A percentile compares a stretch with the other conserved stretches of the same genome.
Evolutionary conservation across 92 coral and sea anemone genomes (phyloP).

Genomic region (Palythoa grandis): DNA sequence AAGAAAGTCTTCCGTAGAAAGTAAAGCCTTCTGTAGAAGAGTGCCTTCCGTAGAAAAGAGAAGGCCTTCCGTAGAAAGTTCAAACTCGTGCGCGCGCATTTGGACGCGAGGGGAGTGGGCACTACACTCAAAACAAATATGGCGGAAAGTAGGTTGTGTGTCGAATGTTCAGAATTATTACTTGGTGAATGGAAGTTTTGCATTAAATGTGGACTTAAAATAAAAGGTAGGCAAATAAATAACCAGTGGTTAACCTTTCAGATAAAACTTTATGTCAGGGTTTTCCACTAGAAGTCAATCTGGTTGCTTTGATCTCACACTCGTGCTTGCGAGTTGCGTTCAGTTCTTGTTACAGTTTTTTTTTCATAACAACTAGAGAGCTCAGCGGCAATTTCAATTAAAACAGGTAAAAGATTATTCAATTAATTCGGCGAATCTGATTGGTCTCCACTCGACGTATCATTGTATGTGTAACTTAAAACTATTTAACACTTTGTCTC

Average conservation of each 20-base stretch:
- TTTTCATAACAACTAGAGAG: background rate
- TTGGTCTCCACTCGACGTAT: no score
- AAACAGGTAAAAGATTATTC: background rate
- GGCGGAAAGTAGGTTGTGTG: background rate
- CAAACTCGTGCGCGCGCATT: conserved; percentile 1
- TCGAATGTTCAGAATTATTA: background rate
- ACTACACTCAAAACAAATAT: background rate
- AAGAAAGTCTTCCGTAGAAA: no score
- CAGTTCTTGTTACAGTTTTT: background rate
- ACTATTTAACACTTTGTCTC: no score
- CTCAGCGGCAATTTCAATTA: conserved; percentile 4
- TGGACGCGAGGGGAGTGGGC: background rate
- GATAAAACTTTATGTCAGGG: background rate
- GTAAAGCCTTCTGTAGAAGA: no score
- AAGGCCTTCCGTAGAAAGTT: no score
- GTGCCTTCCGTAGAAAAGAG: no score
- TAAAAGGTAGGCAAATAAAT: background rate
- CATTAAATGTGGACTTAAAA: background rate
- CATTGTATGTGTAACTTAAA: no score
- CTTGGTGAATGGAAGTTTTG: background rate
- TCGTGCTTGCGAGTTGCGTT: background rate
- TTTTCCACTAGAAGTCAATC: background rate
- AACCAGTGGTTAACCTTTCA: background rate
- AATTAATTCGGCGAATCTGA: no score
- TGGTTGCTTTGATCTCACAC: background rate